These are phyloP conservation scores for Neogale vison DNA, from an alignment of 2,113 vertebrate genomes.

Conservation along the genomic window DNA sequence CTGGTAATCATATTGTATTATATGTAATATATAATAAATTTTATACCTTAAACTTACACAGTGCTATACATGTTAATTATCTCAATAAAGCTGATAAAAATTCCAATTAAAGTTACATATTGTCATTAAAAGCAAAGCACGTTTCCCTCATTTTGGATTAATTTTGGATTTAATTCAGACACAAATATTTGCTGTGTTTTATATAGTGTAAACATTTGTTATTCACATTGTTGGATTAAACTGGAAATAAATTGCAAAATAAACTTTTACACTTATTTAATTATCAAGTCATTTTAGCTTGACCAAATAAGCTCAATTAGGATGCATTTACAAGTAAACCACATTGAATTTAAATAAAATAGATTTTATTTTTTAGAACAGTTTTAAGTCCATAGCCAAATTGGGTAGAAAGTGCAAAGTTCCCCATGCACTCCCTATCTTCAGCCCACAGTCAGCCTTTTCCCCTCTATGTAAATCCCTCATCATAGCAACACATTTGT, in stretches of 20 bases:
- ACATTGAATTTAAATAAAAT: neutral
- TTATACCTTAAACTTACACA: neutral
- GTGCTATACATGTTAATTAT: neutral
- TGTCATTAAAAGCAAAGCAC: neutral
- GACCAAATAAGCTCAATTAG: neutral
- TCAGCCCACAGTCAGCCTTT: neutral
- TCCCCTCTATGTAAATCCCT: neutral
- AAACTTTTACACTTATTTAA: neutral
- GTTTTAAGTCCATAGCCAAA: neutral
- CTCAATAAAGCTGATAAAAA: neutral
- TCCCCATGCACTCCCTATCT: neutral
- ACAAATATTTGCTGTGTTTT: neutral
- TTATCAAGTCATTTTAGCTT: neutral
- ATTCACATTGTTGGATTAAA: neutral
- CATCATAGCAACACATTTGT: neutral
- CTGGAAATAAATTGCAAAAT: neutral
- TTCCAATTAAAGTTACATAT: neutral
- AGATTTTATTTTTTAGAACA: neutral
- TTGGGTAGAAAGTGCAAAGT: neutral
- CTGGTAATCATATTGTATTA: neutral
- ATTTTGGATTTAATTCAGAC: neutral
- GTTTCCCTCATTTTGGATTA: neutral
- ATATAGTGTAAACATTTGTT: neutral
- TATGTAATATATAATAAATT: neutral
- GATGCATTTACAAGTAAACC: neutral